Percentiles rank a stretch among this genome's conserved stretches.
These are phyloP conservation scores for Nycticebus coucang DNA, from an alignment of 2,113 vertebrate species.

Conservation along the genomic window DNA sequence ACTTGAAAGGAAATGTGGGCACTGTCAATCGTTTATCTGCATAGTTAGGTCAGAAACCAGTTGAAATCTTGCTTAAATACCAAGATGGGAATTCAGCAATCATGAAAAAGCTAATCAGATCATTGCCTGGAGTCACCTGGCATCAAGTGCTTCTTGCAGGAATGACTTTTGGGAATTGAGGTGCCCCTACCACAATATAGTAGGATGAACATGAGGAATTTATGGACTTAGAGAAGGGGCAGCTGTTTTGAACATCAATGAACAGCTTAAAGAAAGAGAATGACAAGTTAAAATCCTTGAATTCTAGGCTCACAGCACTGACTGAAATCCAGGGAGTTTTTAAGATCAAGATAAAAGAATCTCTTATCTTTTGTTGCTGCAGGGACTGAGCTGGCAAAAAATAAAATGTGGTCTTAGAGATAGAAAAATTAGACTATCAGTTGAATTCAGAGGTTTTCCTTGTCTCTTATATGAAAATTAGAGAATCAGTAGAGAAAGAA, in stretches of 20 bases:
- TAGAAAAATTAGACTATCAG: conserved; percentile 20
- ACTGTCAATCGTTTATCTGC: neutral
- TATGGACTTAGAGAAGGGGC: conserved; percentile 61
- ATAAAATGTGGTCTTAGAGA: conserved; percentile 21
- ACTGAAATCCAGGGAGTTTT: conserved; percentile 65
- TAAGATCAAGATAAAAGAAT: conserved; percentile 72
- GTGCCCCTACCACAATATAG: conserved; percentile 27
- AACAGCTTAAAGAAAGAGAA: conserved; percentile 59
- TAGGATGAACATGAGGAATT: conserved; percentile 61
- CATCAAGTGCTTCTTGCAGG: neutral
- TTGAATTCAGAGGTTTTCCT: neutral
- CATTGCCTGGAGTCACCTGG: conserved; percentile 66
- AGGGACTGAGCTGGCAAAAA: conserved; percentile 49
- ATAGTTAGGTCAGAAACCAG: conserved; percentile 14
- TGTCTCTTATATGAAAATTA: conserved; percentile 21
- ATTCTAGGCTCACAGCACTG: conserved; percentile 59
- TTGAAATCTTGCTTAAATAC: conserved; percentile 53
- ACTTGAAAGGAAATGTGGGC: neutral
- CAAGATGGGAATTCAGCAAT: conserved; percentile 42
- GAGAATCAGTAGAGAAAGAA: neutral
- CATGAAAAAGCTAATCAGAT: conserved; percentile 65
- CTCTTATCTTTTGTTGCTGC: conserved; percentile 62
- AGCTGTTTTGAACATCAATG: conserved; percentile 67
- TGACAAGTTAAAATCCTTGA: conserved; percentile 73
- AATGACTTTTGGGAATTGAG: conserved; percentile 27